Evolutionary conservation across 2,797 vertebrate genomes (phyloP), one percentile per base, ranked within the genome.

Genomic region (Takifugu rubripes): DNA sequence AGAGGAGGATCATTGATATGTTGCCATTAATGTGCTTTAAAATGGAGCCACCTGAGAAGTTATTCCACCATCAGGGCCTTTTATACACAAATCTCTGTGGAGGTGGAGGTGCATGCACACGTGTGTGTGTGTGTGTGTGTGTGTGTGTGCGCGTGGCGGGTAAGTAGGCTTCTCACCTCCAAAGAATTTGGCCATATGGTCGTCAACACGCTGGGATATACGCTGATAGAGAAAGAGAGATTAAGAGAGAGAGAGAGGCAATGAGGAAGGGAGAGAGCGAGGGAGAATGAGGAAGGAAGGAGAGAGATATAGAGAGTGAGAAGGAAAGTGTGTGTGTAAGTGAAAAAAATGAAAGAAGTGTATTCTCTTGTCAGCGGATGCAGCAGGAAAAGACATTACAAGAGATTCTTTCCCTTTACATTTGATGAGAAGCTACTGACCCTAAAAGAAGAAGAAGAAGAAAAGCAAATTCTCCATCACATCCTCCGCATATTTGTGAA

Each of bases 181-280:
- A 85, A 88, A 88, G 81, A 82, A 85, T 91, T 90, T 84, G 85
- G 80, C 84, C 89, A 90, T 91, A 92, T 90, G 89, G 86, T 87
- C 72, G 61, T 84, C 76, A 86, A 82, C 81, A 85, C 84, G 85
- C 36, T 40, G 36, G 36, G 36, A 40, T 83, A 85, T 72, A 79
- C 73, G 70, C 71, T 74, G 59, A 64, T 54, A 71, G 61, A 70
- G 33, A 44, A 52, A 77, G 49, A 49, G 59, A 78, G 54, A 50
- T 56, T 45, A 56, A 52, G 46, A 54, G 52, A 66, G 67, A 68
- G 50, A 43, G 21, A 79, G 63, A 0, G 58, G 74, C 80, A 78
- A 74, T 81, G 77, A 61, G 64, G 64, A 68, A 60, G 70, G 64
- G 64, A 71, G 43, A 40, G 70, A 15, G 58, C 71, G 72, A 40